phyloP scores from a whole-genome alignment of 2,113 vertebrate species.

The Burhinus bistriatus region DNA sequence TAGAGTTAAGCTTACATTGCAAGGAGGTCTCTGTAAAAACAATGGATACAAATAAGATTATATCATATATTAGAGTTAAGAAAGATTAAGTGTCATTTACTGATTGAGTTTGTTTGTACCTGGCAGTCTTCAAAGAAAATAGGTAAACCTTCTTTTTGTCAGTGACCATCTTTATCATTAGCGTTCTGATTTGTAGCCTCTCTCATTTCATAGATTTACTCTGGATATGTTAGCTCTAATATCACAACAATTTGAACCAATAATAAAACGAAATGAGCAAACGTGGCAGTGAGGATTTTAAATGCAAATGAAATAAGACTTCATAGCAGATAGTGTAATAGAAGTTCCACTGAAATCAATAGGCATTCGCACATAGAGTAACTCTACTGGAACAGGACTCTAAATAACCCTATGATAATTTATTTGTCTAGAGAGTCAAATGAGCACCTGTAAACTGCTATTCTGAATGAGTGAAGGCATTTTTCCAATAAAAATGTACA shows the following conservation, averaged over 20 bases:
- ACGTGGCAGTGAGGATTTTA: neutral
- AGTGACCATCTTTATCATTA: neutral
- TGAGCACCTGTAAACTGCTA: neutral
- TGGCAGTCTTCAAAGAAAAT: neutral
- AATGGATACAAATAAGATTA: slow-evolving; percentile 44
- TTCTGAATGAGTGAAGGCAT: neutral
- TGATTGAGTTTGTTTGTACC: neutral
- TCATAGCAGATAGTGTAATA: neutral
- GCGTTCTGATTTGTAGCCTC: neutral
- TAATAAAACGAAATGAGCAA: slow-evolving; percentile 6
- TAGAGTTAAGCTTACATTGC: slow-evolving; percentile 28
- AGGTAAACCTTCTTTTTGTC: neutral
- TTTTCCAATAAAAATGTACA: neutral
- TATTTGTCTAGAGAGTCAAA: neutral
- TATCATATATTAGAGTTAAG: neutral
- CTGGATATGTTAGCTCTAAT: neutral
- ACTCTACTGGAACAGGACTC: neutral
- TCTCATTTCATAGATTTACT: neutral
- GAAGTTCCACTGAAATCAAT: slow-evolving; percentile 14
- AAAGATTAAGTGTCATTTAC: slow-evolving; percentile 14
- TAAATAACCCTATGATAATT: neutral
- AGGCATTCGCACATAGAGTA: neutral
- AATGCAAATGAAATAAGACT: slow-evolving; percentile 27
- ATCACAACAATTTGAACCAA: neutral
- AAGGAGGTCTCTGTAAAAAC: slow-evolving; percentile 44